Percentiles rank a stretch among this genome's conserved stretches.
Conservation (phyloP, 2,888 invertebrate species). For the Leptothorax acervorum region DNA sequence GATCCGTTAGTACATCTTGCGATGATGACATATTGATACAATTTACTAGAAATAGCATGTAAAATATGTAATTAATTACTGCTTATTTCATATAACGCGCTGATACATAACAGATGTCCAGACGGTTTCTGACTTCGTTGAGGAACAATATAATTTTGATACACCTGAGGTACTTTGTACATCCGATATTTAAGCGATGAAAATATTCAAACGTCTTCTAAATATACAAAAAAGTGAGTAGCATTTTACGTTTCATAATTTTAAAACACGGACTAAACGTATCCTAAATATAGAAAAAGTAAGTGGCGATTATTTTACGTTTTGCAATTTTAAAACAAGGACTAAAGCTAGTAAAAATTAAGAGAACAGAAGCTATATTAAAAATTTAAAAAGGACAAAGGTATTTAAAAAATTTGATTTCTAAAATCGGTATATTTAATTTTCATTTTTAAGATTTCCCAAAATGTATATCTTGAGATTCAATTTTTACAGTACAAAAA, state of each 20-base stretch:
- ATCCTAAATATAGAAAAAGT: too few species aligned
- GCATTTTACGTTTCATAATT: neutral
- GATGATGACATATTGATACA: neutral
- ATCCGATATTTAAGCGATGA: neutral
- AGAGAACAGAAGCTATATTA: neutral
- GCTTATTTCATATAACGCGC: neutral
- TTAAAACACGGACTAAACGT: neutral
- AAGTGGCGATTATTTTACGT: neutral
- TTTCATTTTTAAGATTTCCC: neutral
- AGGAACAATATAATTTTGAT: neutral
- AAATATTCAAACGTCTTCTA: neutral
- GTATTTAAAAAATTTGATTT: neutral
- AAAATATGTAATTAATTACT: constrained; percentile 26
- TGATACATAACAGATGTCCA: neutral
- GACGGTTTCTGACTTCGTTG: neutral
- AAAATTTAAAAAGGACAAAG: neutral
- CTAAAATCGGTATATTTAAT: neutral
- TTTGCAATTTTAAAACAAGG: neutral
- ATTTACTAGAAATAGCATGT: neutral
- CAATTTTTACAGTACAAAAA: neutral
- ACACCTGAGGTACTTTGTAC: neutral
- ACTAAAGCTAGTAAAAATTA: neutral
- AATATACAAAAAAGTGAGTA: neutral
- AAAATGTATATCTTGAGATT: neutral
- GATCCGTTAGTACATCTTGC: constrained; percentile 36